Evolutionary conservation across 2,888 invertebrate genomes (phyloP), one percentile per base, ranked within the genome.

Genomic region (Parnassius mnemosyne): DNA sequence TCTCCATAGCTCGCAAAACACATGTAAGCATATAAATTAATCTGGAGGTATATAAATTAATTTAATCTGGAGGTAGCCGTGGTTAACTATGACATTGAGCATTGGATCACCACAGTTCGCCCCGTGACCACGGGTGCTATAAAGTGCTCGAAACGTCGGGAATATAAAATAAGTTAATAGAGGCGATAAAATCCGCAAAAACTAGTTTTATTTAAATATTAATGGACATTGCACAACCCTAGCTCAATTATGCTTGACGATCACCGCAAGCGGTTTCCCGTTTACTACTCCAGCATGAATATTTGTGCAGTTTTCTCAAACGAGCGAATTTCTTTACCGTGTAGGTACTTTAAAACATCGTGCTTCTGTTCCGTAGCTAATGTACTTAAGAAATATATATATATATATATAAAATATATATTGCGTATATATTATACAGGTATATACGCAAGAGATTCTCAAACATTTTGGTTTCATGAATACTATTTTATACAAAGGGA

Each of bases 221-320:
- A 9, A 70, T 64, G 58, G 65, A 57, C 58, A 60, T 61, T 57
- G 25, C 25, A 25, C 25, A 25, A 25, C 25, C 25, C 25, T 3
- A 25, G 25, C 25, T 25, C 25, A 25, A 25, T 25, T 5, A 25
- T 25, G 25, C 25, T 25, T 25, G 25, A 25, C 70, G 69, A 69
- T 66, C 65, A 5, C 13, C 0, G 3, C 43, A 43, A 10, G 5
- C 10, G 43, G 55, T 68, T 72, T 74, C 71, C 72, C 72, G 70
- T 67, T 68, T 66, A 67, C 68, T 69, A 66, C 63, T 65, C 68
- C 68, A 65, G 69, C 71, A 70, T 71, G 64, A 25, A 25, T 25
- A 71, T 74, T 71, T 69, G 69, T 65, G 65, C 54, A 53, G 57
- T 53, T 53, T 57, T 61, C 55, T 59, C 57, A 67, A 69, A 70